These are phyloP conservation scores for Calliphora vicina DNA, from an alignment of 1,140 invertebrate species.

Conservation along the genomic window DNA sequence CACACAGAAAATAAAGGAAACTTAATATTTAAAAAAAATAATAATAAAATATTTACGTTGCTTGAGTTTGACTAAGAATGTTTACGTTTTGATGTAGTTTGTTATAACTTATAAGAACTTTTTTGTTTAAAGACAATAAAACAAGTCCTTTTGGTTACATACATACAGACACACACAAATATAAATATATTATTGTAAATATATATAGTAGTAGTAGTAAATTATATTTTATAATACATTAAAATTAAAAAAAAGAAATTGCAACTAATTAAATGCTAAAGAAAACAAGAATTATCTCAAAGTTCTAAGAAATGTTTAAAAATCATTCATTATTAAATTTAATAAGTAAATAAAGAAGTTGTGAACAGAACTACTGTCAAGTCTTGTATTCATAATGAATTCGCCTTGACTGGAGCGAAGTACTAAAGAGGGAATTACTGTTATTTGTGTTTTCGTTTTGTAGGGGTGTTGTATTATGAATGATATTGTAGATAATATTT, in stretches of 20 bases:
- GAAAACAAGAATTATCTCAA: neutral
- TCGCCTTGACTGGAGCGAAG: too few relatives aligned
- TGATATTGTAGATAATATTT: neutral
- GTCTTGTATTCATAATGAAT: too few relatives aligned
- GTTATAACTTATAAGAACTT: neutral
- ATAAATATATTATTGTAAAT: neutral
- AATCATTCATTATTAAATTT: neutral
- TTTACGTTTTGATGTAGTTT: slow-evolving; percentile 2
- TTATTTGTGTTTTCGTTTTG: neutral
- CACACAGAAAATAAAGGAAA: neutral
- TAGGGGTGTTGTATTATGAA: neutral
- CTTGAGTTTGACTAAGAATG: slow-evolving; percentile 31
- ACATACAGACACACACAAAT: slow-evolving; percentile 4
- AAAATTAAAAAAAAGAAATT: neutral
- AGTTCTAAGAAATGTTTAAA: neutral
- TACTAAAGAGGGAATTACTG: slow-evolving; percentile 9
- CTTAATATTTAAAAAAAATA: slow-evolving; percentile 11
- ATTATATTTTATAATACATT: neutral
- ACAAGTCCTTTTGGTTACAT: neutral
- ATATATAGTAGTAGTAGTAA: neutral
- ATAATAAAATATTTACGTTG: neutral
- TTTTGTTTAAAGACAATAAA: neutral
- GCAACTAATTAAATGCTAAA: slow-evolving; percentile 17
- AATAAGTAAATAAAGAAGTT: neutral
- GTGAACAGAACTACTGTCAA: too few relatives aligned